phyloP scores from a whole-genome alignment of 2,797 vertebrate genomes.

The Anguilla marmorata region DNA sequence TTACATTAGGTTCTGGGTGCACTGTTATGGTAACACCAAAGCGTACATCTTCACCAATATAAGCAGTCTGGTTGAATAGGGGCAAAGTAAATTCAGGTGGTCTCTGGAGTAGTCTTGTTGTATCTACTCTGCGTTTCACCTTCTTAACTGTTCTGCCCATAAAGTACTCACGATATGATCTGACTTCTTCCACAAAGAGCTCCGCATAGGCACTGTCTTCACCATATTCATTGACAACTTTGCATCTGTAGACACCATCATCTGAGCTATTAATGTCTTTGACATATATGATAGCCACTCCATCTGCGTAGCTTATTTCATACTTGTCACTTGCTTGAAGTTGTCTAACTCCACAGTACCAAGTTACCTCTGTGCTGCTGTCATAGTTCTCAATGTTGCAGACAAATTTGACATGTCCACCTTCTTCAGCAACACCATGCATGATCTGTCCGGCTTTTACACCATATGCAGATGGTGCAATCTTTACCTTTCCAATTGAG shows the following conservation, averaged over 20 bases:
- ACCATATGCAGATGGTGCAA: constrained; percentile 86
- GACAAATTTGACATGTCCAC: constrained; percentile 87
- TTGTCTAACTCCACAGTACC: constrained; percentile 93
- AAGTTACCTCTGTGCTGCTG: constrained; percentile 87
- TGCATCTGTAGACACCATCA: constrained; percentile 93
- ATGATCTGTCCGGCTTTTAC: constrained; percentile 88
- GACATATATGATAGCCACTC: constrained; percentile 90
- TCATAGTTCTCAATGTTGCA: constrained; percentile 89
- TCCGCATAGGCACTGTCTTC: constrained; percentile 93
- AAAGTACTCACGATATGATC: constrained; percentile 88
- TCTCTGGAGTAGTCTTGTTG: constrained; percentile 83
- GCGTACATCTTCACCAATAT: constrained; percentile 92
- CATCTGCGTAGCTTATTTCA: constrained; percentile 90
- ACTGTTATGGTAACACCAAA: constrained; percentile 98
- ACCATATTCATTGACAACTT: constrained; percentile 89
- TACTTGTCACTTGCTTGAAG: constrained; percentile 89
- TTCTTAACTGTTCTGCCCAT: constrained; percentile 85
- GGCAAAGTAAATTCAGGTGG: constrained; percentile 98
- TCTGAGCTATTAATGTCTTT: constrained; percentile 93
- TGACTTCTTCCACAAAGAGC: constrained; percentile 91
- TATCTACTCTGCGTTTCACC: constrained; percentile 85
- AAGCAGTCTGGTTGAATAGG: constrained; percentile 89
- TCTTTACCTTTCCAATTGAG: constrained; percentile 91
- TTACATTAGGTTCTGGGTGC: constrained; percentile 93
- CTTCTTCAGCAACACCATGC: constrained; percentile 87